phyloP scores from a whole-genome alignment of 2,888 invertebrate species.

The Copidosoma aretas region DNA sequence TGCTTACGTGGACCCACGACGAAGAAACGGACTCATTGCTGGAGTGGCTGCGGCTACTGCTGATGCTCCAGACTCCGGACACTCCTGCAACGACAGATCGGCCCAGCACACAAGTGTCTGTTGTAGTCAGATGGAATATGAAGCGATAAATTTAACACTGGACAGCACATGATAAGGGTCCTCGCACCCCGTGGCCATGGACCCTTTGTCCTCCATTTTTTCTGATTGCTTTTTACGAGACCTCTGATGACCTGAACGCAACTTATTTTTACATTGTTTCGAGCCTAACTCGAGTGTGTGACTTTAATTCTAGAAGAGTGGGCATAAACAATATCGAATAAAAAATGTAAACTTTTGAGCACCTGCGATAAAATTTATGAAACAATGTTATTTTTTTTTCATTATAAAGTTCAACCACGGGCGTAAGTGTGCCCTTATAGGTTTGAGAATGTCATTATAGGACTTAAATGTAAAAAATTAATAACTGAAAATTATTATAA shows the following conservation, averaged over 20 bases:
- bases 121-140: slow-evolving; percentile 22
- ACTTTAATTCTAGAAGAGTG: not conserved
- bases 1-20: not conserved
- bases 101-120: slow-evolving; percentile 26
- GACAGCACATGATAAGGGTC: slow-evolving; percentile 27
- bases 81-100: slow-evolving; percentile 37
- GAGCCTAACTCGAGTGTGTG: too few relatives aligned
- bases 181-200: slow-evolving; percentile 31
- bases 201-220: not conserved
- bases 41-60: slow-evolving; percentile 34
- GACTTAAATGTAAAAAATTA: too few relatives aligned
- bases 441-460: too few relatives aligned
- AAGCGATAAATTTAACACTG: slow-evolving; percentile 27
- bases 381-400: too few relatives aligned
- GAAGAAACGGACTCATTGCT: slow-evolving; percentile 22
- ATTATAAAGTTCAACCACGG: too few relatives aligned
- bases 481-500: too few relatives aligned
- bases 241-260: too few relatives aligned
- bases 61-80: slow-evolving; percentile 37
- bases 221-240: not conserved
- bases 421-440: too few relatives aligned
- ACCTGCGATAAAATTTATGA: too few relatives aligned
- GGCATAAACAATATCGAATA: slow-evolving; percentile 23
- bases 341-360: slow-evolving; percentile 25
- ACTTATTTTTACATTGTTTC: too few relatives aligned